Conservation (phyloP, 2,113 vertebrate genomes). For the Phylloscopus whistleri region DNA sequence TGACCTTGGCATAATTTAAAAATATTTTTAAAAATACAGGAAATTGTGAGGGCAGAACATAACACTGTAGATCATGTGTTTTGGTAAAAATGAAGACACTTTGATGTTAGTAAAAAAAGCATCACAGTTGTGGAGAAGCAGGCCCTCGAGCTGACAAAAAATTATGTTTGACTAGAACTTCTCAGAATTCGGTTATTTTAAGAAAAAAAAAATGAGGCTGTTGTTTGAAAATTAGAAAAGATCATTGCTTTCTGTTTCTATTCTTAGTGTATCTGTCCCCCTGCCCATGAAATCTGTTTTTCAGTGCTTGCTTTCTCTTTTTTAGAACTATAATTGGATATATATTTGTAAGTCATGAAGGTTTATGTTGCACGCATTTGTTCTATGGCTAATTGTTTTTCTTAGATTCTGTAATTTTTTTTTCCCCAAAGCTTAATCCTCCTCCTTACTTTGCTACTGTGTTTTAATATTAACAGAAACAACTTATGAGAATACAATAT, state of each 20-base stretch:
- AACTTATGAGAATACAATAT: neutral
- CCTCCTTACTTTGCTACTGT: neutral
- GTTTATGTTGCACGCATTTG: neutral
- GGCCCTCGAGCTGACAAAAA: conserved; percentile 39
- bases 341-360: neutral
- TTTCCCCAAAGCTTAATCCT: neutral
- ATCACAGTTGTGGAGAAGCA: conserved; percentile 11
- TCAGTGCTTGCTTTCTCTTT: neutral
- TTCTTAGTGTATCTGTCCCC: neutral
- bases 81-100: neutral
- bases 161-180: neutral
- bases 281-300: neutral
- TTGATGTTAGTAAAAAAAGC: conserved; percentile 8
- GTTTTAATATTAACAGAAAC: neutral
- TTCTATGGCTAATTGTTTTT: neutral
- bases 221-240: neutral
- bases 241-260: neutral
- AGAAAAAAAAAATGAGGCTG: neutral
- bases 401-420: neutral
- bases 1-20: neutral
- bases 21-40: neutral
- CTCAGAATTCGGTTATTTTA: neutral
- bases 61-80: neutral
- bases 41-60: neutral
- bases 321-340: neutral